phyloP scores from a whole-genome alignment of 2,113 vertebrate species.

The Nycticebus coucang region DNA sequence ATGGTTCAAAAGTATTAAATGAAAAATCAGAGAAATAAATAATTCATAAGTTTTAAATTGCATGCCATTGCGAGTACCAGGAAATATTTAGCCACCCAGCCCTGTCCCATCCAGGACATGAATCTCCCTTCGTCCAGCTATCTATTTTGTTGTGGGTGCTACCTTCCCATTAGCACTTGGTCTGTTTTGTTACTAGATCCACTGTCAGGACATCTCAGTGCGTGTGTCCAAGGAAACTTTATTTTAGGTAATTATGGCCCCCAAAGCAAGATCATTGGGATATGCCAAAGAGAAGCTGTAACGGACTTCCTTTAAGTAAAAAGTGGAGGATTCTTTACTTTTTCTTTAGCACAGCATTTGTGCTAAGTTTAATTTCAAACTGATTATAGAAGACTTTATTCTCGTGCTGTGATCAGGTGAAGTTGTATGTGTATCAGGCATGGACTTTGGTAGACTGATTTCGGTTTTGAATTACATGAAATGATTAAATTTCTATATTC shows the following conservation, averaged over 20 bases:
- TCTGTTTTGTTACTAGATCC: neutral
- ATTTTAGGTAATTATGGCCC: neutral
- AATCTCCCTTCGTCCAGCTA: neutral
- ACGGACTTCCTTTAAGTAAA: neutral
- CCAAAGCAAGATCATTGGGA: neutral
- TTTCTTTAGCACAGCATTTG: neutral
- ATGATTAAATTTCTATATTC: constrained; percentile 20
- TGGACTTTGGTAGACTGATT: neutral
- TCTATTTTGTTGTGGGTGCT: neutral
- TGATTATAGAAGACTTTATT: neutral
- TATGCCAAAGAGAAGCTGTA: neutral
- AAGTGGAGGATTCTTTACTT: neutral
- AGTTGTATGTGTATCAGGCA: neutral
- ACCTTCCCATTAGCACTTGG: neutral
- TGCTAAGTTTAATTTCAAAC: neutral
- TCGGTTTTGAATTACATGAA: neutral
- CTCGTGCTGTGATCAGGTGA: neutral
- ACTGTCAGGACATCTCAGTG: neutral
- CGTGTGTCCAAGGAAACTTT: neutral
- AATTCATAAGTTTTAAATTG: neutral
- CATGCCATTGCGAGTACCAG: too few relatives aligned
- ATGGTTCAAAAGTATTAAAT: neutral
- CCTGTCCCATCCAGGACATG: too few relatives aligned
- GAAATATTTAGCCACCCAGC: too few relatives aligned
- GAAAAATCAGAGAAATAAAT: neutral